Conservation (phyloP, 2,113 vertebrate genomes). For the rabbit (Oryctolagus cuniculus) region DNA sequence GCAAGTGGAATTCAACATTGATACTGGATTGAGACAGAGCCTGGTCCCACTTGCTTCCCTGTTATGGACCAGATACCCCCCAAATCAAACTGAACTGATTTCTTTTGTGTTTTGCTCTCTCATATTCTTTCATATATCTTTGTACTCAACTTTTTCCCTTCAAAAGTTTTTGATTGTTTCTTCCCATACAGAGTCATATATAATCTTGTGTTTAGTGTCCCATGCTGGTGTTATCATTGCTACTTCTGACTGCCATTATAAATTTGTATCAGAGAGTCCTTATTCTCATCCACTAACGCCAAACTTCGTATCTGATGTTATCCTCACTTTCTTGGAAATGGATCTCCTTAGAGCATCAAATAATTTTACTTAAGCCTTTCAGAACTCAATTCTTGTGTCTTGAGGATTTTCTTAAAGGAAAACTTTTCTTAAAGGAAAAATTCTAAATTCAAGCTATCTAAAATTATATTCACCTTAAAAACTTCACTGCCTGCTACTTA, state of each 20-base stretch:
- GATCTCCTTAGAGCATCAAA: not conserved
- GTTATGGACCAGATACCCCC: not conserved
- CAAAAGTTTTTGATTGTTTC: not conserved
- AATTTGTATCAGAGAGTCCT: not conserved
- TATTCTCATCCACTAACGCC: not conserved
- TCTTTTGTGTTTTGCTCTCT: not conserved
- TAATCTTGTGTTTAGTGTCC: not conserved
- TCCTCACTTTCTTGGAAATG: not conserved
- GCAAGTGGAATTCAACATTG: not conserved
- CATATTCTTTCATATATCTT: not conserved
- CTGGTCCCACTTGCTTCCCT: not conserved
- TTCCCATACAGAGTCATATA: not conserved
- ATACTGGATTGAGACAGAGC: not conserved
- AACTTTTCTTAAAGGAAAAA: not conserved
- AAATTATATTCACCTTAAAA: not conserved
- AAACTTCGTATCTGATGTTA: not conserved
- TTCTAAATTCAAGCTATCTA: constrained; percentile 30
- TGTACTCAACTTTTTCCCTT: not conserved
- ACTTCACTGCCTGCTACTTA: not conserved
- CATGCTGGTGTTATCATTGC: not conserved
- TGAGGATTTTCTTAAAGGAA: not conserved
- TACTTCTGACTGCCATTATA: not conserved
- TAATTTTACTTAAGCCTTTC: not conserved
- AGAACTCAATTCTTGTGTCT: not conserved
- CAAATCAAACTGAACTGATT: not conserved